phyloP scores from a whole-genome alignment of 2,797 vertebrate genomes.

The Aviceda cuculoides region DNA sequence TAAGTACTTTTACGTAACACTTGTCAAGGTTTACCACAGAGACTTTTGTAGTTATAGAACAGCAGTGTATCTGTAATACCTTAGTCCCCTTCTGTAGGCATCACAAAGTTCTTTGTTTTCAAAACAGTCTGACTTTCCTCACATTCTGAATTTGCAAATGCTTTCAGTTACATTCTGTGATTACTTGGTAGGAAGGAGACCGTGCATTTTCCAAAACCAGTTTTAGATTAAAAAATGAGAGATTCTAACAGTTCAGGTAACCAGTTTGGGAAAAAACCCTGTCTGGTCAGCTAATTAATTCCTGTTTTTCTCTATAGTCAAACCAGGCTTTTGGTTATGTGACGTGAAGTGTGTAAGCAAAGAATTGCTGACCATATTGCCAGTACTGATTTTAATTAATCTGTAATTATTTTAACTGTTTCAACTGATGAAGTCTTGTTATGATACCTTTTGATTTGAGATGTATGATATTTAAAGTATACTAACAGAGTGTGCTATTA shows the following conservation, averaged over 20 bases:
- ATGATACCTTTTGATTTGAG: not conserved
- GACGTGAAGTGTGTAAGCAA: not conserved
- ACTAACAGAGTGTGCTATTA: not conserved
- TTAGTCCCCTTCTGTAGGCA: not conserved
- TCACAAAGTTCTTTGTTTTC: not conserved
- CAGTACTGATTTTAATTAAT: not conserved
- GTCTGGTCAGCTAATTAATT: not conserved
- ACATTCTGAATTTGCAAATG: not conserved
- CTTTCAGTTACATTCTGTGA: not conserved
- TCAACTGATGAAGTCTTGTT: not conserved
- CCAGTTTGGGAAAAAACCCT: not conserved
- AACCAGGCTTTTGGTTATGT: not conserved
- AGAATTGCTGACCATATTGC: not conserved
- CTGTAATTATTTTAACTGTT: not conserved
- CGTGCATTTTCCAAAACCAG: not conserved
- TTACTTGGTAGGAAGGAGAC: not conserved
- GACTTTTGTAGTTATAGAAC: not conserved
- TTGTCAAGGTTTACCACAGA: not conserved
- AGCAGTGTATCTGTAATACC: not conserved
- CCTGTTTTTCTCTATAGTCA: not conserved
- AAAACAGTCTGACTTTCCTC: not conserved
- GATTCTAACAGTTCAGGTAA: not conserved
- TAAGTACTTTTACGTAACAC: not conserved
- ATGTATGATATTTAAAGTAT: not conserved
- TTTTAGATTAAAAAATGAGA: not conserved